Evolutionary conservation across 2,113 vertebrate species (phyloP).

Genomic region (Carassius gibelio): DNA sequence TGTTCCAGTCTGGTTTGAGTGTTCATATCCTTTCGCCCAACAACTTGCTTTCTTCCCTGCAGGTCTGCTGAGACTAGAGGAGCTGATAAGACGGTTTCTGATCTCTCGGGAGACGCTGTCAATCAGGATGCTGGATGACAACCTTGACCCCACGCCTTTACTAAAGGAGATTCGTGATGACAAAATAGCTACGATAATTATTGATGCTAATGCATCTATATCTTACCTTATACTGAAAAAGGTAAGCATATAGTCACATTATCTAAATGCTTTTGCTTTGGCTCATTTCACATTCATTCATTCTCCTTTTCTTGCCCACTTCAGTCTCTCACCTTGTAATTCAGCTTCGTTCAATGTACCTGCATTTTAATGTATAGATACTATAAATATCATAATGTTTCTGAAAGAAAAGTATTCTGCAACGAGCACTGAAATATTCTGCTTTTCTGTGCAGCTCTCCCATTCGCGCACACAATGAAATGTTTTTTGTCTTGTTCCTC

Average conservation of each 20-base stretch:
- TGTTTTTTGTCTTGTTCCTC: not conserved
- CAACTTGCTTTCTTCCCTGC: constrained; percentile 45
- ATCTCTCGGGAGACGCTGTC: constrained; percentile 89
- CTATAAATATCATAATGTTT: constrained; percentile 1
- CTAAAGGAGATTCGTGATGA: constrained; percentile 91
- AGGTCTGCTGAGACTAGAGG: constrained; percentile 88
- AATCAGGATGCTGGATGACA: constrained; percentile 85
- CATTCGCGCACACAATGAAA: not conserved
- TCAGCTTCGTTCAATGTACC: constrained; percentile 22
- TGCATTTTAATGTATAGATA: not conserved
- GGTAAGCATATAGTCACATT: constrained; percentile 67
- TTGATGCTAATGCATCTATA: constrained; percentile 86
- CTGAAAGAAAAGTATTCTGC: not conserved
- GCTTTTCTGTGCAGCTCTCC: constrained; percentile 10
- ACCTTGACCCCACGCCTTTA: constrained; percentile 83
- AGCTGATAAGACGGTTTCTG: constrained; percentile 85
- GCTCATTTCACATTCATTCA: constrained; percentile 4
- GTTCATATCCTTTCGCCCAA: not conserved
- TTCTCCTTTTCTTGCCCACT: constrained; percentile 5
- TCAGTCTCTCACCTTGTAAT: constrained; percentile 25
- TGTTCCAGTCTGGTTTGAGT: not conserved
- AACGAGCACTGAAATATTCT: not conserved
- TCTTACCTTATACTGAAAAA: constrained; percentile 88
- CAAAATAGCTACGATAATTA: constrained; percentile 89
- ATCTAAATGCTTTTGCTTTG: constrained; percentile 20